Evolutionary conservation across 2,797 vertebrate species (phyloP).

Genomic region (Sebastes jordani): DNA sequence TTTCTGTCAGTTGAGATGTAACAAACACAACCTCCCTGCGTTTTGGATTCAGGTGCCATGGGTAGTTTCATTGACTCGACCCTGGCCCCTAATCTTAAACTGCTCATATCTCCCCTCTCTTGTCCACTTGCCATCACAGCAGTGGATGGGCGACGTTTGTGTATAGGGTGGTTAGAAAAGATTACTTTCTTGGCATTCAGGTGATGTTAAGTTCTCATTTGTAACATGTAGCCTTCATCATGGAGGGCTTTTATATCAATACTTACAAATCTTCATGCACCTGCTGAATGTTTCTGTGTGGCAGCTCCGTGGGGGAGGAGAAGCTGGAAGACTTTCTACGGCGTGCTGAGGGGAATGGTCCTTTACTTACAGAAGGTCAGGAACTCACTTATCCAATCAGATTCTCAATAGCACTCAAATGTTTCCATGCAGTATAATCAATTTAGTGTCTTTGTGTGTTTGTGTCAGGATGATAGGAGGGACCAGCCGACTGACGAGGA

Average conservation of each 20-base stretch:
- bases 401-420: background rate
- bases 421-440: background rate
- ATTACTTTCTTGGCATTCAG: background rate
- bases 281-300: constrained; percentile 20
- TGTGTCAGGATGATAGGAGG: constrained; percentile 76
- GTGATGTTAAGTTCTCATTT: background rate
- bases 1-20: no score
- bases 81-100: no score
- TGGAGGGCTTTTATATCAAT: background rate
- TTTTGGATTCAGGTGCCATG: no score
- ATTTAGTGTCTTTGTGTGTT: background rate
- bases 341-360: constrained; percentile 88
- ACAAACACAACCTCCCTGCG: no score
- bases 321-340: constrained; percentile 92
- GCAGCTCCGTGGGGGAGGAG: constrained; percentile 93
- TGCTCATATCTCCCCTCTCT: no score
- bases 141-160: no score
- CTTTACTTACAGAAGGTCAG: constrained; percentile 92
- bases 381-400: background rate
- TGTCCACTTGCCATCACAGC: no score
- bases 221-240: background rate
- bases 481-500: constrained; percentile 83
- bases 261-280: background rate
- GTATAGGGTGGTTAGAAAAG: no score
- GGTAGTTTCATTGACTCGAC: no score